Base-by-base conservation (phyloP, 2,888 invertebrate species). In the Crocallis elinguaria region DNA sequence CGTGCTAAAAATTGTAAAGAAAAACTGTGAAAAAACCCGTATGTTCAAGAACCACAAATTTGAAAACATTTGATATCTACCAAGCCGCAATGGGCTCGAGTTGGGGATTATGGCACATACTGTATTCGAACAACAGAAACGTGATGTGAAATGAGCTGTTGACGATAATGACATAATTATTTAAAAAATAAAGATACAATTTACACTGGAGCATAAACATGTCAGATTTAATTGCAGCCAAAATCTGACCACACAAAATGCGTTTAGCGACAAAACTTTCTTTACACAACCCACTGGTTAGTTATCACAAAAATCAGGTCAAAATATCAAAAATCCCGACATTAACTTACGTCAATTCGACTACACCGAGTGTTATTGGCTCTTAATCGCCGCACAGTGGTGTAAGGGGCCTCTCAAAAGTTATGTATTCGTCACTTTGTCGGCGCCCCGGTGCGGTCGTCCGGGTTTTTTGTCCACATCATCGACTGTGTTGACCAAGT, bases 371-470 rank as follows among this genome's bases (percentile, higher is more conserved):
- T 39, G 54, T 55, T 62, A 64, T 61, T 63, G 54, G 58, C 61
- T 62, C 55, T 54, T 66, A 62, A 66, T 63, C 63, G 57, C 46
- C 35, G 41, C 51, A 60, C 63, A 63, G 61, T 62, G 56, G 59
- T 56, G 53, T 53, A 58, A 46, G 42, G 49, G 49, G 50, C 51
- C 56, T 68, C 68, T 73, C 49, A 62, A 71, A 72, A 74, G 74
- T 67, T 75, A 75, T 75, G 70, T 69, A 66, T 69, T 70, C 72
- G 71, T 70, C 76, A 77, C 82, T 84, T 84, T 84, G 84, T 82
- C 83, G 82, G 82, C 75, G 59, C 63, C 68, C 67, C 37, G 66
- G 50, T 56, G 46, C 49, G 68, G 45, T 73, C 73, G 75, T 72
- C 62, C 59, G 60, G 49, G 60, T 81, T 86, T 86, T 84, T 85